A percentile compares a stretch with the other conserved stretches of the same genome.
phyloP scores from a whole-genome alignment of 1,140 invertebrate species.

The Drosophila mauritiana region DNA sequence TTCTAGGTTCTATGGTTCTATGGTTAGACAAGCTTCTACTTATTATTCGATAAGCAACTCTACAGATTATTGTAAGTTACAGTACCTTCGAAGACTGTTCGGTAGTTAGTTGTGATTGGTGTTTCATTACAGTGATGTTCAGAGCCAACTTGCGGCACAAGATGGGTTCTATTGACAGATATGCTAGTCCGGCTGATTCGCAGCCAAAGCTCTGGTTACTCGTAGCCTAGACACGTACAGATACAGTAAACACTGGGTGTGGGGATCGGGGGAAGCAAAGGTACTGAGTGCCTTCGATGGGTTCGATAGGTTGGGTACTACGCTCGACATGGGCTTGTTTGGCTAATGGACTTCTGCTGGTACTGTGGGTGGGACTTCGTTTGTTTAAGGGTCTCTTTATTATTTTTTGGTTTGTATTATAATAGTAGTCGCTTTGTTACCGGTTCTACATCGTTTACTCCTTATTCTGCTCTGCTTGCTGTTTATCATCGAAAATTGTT shows the following conservation, averaged over 20 bases:
- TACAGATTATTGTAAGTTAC: constrained; percentile 37
- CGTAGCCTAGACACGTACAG: constrained; percentile 23
- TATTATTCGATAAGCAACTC: constrained; percentile 25
- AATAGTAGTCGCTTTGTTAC: constrained; percentile 77
- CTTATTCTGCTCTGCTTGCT: constrained; percentile 37
- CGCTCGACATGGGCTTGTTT: constrained; percentile 13
- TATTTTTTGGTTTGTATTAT: constrained; percentile 69
- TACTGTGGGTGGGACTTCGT: constrained; percentile 16
- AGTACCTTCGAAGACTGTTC: constrained; percentile 38
- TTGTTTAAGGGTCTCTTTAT: constrained; percentile 70
- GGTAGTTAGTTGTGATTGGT: constrained; percentile 38
- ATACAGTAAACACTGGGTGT: constrained; percentile 29
- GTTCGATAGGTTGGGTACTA: neutral
- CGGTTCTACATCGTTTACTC: constrained; percentile 57
- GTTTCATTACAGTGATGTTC: constrained; percentile 59
- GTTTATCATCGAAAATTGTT: constrained; percentile 54
- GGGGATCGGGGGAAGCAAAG: neutral
- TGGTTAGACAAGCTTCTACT: constrained; percentile 15
- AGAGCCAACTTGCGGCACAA: constrained; percentile 1
- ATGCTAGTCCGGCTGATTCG: constrained; percentile 7
- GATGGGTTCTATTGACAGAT: constrained; percentile 17
- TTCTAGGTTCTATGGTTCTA: constrained; percentile 16
- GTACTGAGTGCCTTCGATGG: constrained; percentile 1
- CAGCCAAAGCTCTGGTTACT: constrained; percentile 1
- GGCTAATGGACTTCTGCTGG: constrained; percentile 7